Evolutionary conservation across 2,113 vertebrate species (phyloP).

Genomic region (Charina bottae): DNA sequence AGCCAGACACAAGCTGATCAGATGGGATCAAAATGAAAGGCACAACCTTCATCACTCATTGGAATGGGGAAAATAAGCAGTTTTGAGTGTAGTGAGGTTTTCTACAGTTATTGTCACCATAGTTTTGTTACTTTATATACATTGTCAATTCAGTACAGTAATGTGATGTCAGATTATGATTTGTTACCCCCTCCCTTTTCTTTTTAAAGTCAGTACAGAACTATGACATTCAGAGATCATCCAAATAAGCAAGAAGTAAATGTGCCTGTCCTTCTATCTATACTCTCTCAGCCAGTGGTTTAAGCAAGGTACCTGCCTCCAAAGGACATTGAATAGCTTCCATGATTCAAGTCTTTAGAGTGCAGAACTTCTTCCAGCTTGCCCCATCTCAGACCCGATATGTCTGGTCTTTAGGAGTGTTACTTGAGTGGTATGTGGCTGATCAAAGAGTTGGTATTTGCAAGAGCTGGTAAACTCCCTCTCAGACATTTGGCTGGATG

Average conservation of each 20-base stretch:
- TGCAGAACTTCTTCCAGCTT: too few relatives aligned
- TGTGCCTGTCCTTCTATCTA: fast-evolving
- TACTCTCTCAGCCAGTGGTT: background rate
- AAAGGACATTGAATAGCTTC: background rate
- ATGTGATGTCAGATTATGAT: background rate
- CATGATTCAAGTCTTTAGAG: background rate
- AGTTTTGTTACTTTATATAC: background rate
- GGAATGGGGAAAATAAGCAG: background rate
- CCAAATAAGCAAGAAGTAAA: background rate
- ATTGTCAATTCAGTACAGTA: background rate
- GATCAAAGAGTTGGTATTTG: slow-evolving; percentile 15
- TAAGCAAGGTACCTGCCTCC: background rate
- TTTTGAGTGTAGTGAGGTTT: background rate
- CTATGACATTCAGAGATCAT: fast-evolving
- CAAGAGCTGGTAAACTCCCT: background rate
- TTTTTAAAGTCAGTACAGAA: background rate
- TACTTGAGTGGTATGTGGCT: background rate
- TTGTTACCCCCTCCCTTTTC: background rate
- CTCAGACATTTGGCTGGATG: slow-evolving; percentile 33
- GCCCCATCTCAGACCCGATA: background rate
- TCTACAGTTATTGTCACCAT: background rate
- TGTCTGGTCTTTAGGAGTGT: slow-evolving; percentile 23
- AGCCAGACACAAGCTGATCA: background rate
- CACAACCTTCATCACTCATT: background rate
- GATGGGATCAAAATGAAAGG: background rate